Evolutionary conservation across 2,888 invertebrate species (phyloP), one percentile per base, ranked within the genome.

Genomic region (Oxytorus armatus): DNA sequence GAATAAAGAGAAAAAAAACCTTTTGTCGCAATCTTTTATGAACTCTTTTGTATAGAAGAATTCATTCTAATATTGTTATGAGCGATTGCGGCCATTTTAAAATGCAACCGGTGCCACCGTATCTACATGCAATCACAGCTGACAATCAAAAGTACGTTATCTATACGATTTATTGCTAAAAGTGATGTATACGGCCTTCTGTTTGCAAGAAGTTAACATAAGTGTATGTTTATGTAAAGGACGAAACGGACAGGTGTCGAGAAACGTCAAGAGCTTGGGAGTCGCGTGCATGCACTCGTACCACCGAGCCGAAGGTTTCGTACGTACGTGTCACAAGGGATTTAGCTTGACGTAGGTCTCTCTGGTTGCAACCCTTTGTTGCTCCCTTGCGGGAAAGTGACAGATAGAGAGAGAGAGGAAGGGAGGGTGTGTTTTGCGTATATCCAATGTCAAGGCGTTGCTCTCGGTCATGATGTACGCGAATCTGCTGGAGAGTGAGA

Each of bases 231-330:
- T 16, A 47, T 18, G 14, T 44, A 29, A 10, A 55, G n/a, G 33
- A 55, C 36, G 23, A 55, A 74, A 57, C 65, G 53, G 57, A 57
- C 57, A 57, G 57, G 68, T 78, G 33, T 73, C 66, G 69, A 39
- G 33, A 55, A 73, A 61, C 47, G 73, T 68, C 61, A 33, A n/a
- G 39, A 51, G 44, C n/a, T 53, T 42, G 49, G 69, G 25, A 53
- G 29, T 78, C 42, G 78, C 74, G 73, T 74, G 78, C 72, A 18
- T 44, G 51, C 14, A n/a, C 4, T 68, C 25, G 55, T 29, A 29
- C 14, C 44, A 44, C 69, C n/a, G 44, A 36, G n/a, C 14, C 42
- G 3, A 36, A 51, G 59, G 51, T 25, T 44, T 11, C 53, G n/a
- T 47, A 14, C n/a, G n/a, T 18, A 33, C 51, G 55, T 73, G 61